Conservation (phyloP, 2,113 vertebrate genomes). For the Otus sunia region DNA sequence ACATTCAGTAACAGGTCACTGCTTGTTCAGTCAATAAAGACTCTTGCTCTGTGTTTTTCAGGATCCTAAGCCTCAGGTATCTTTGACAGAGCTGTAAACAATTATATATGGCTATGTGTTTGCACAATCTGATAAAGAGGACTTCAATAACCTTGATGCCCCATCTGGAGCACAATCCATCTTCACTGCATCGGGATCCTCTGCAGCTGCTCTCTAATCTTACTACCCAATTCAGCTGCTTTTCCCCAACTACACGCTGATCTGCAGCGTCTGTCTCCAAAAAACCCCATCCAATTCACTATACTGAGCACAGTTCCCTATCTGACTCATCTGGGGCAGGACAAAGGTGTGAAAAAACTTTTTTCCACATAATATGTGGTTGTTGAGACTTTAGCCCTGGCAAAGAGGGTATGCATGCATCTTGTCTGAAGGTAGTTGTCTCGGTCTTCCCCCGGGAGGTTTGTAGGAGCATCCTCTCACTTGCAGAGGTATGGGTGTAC, state of each 20-base stretch:
- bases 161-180: background rate
- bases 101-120: background rate
- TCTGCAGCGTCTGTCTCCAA: background rate
- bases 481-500: background rate
- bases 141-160: constrained; percentile 6
- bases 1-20: background rate
- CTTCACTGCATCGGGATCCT: background rate
- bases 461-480: background rate
- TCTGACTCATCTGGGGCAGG: background rate
- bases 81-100: constrained; percentile 43
- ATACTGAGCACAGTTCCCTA: background rate
- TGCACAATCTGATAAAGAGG: background rate
- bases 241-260: background rate
- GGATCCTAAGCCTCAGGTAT: background rate
- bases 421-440: background rate
- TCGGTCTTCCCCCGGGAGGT: background rate
- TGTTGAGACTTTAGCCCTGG: background rate
- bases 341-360: background rate
- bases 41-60: constrained; percentile 4
- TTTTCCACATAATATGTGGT: too few species aligned
- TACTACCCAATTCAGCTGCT: background rate
- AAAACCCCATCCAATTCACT: background rate
- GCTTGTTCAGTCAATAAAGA: constrained; percentile 54
- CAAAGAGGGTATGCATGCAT: background rate
- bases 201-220: background rate